Evolutionary conservation across 2,113 vertebrate genomes (phyloP), one percentile per base, ranked within the genome.

Genomic region (Triplophysa rosa): DNA sequence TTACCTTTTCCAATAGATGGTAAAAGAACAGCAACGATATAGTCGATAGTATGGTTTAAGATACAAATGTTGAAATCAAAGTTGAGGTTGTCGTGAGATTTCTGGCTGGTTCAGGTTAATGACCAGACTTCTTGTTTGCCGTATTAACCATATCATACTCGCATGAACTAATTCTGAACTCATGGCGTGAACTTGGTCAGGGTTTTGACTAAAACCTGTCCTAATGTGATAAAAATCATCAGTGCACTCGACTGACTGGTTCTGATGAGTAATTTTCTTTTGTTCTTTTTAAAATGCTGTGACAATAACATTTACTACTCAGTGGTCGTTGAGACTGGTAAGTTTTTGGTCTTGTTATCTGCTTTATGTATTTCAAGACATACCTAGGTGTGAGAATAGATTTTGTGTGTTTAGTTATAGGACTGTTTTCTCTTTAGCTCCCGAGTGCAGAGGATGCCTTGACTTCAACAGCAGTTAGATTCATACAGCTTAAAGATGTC

Each of bases 281-380:
- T 89, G 92, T 93, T 87, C 91, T 90, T 92, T 93, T 95, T 92
- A 91, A 92, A 81, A 79, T 79, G 68, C 79, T 81, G 84, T 72
- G 69, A 45, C 86, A 73, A 52, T 82, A 86, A 77, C 90, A 93
- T 89, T 90, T 93, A 93, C 93, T 90, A 88, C 91, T 90, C 95
- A 98, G 97, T 96, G 96, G 96, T 97, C 95, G 87, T 86, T 95
- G 85, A 98, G 95, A 93, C 95, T 93, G 96, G 97, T 99, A 95
- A 97, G 96, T 81, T 58, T 45, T 49, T 54, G 63, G 19, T 81
- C 33, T 68, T 80, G 40, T 7, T 37, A 49, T 56, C 17, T 83
- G 72, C 61, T 42, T 74, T 86, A 87, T 45, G 9, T 45, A 11
- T 12, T 83, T 77, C 19, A 78, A 61, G 81, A 68, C 64, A 47